phyloP scores from a whole-genome alignment of 2,888 invertebrate genomes.

The Drosophila niveifrons region DNA sequence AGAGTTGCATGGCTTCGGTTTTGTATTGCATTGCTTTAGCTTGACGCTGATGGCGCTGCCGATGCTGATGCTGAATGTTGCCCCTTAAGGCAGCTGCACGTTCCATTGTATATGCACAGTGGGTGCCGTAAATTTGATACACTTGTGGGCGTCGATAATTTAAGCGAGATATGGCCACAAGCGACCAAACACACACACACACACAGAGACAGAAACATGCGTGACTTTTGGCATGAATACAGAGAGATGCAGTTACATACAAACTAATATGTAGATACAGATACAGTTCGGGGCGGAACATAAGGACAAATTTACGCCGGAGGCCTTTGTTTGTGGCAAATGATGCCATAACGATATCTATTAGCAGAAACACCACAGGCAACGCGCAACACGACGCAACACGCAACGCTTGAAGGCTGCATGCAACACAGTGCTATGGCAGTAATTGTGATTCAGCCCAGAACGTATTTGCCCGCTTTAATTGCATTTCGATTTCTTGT shows the following conservation, averaged over 20 bases:
- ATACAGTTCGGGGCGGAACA: not conserved
- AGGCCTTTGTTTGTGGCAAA: slow-evolving; percentile 57
- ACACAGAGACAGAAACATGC: slow-evolving; percentile 17
- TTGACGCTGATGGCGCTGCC: not conserved
- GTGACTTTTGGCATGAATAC: slow-evolving; percentile 62
- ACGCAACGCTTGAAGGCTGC: not conserved
- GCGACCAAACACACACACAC: slow-evolving; percentile 28
- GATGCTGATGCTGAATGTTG: not conserved
- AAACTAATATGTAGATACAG: not conserved
- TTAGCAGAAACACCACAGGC: slow-evolving; percentile 59
- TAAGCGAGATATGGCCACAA: slow-evolving; percentile 58
- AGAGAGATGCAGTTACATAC: slow-evolving; percentile 1
- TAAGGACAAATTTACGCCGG: slow-evolving; percentile 26
- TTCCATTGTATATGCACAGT: slow-evolving; percentile 53
- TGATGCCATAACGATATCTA: slow-evolving; percentile 57
- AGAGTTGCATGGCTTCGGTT: slow-evolving; percentile 12
- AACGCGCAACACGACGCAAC: not conserved
- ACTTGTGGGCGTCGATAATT: slow-evolving; percentile 74
- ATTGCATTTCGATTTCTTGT: slow-evolving; percentile 70
- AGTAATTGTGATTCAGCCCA: slow-evolving; percentile 8
- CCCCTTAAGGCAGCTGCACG: slow-evolving; percentile 34
- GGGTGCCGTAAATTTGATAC: slow-evolving; percentile 73
- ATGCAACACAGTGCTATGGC: not conserved
- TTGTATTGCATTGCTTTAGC: not conserved
- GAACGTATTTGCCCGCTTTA: slow-evolving; percentile 56